These are phyloP conservation scores for Trichogramma dendrolimi DNA, from an alignment of 2,888 invertebrate species.

Conservation along the genomic window DNA sequence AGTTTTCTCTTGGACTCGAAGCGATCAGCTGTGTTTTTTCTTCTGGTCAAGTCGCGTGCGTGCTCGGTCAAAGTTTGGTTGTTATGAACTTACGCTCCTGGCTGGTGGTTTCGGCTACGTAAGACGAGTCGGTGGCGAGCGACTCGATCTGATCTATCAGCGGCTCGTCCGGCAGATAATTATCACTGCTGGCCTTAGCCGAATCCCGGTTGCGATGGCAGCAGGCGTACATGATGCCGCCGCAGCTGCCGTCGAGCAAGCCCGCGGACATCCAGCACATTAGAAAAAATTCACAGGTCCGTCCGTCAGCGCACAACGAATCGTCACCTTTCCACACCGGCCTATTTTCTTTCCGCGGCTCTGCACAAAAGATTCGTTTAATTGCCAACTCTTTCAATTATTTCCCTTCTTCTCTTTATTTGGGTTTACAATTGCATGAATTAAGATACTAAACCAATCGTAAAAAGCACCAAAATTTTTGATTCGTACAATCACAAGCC, in stretches of 20 bases:
- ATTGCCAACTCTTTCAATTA: not conserved
- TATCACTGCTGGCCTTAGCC: conserved; percentile 47
- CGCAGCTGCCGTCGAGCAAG: conserved; percentile 78
- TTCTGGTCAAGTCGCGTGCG: conserved; percentile 7
- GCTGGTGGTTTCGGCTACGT: conserved; percentile 55
- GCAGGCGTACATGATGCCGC: conserved; percentile 78
- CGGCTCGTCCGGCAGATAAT: conserved; percentile 47
- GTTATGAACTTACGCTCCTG: conserved; percentile 58
- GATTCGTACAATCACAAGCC: not conserved
- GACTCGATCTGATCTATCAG: conserved; percentile 45
- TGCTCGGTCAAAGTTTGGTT: conserved; percentile 1
- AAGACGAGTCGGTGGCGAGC: conserved; percentile 53
- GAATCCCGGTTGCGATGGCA: conserved; percentile 64
- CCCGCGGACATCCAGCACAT: conserved; percentile 89
- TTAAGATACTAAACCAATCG: not conserved
- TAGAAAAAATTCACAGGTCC: conserved; percentile 85
- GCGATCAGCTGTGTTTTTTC: not conserved
- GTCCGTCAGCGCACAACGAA: conserved; percentile 65
- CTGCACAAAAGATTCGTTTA: conserved; percentile 42
- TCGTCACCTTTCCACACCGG: conserved; percentile 53
- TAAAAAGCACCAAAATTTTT: not conserved
- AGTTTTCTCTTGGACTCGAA: not conserved
- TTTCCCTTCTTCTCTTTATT: conserved; percentile 11
- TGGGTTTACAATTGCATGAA: not conserved
- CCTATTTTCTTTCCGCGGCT: conserved; percentile 49